Conservation (phyloP, 2,797 vertebrate species). For the Esox lucius region DNA sequence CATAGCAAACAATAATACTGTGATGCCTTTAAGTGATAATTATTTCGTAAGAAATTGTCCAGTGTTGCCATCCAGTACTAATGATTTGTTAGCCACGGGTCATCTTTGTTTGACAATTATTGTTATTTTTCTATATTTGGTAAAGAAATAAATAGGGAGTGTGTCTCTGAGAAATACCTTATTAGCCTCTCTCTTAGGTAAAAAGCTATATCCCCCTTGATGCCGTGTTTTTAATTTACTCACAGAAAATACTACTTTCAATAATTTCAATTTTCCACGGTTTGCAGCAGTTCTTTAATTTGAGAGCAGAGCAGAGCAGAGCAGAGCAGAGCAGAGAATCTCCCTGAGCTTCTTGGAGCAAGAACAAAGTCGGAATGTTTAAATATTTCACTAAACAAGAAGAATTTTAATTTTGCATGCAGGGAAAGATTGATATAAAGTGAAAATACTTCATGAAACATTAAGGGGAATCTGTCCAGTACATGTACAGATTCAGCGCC, state of each 20-base stretch:
- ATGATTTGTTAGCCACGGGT: background rate
- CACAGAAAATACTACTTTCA: background rate
- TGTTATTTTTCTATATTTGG: background rate
- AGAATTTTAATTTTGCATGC: conserved; percentile 65
- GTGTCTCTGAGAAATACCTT: background rate
- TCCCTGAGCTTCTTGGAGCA: conserved; percentile 53
- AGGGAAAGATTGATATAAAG: conserved; percentile 61
- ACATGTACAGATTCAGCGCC: background rate
- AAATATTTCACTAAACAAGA: conserved; percentile 74
- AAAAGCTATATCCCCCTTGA: background rate
- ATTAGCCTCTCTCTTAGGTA: conserved; percentile 3
- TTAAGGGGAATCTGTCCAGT: conserved; percentile 58
- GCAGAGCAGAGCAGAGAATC: conserved; percentile 12
- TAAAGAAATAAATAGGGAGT: background rate
- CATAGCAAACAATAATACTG: background rate
- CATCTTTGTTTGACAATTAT: background rate
- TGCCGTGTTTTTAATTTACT: conserved; percentile 2
- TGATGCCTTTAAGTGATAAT: background rate
- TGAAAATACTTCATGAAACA: conserved; percentile 65
- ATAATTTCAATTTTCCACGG: background rate
- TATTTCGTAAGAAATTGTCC: background rate
- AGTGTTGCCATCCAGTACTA: background rate
- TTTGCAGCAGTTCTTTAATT: conserved; percentile 46
- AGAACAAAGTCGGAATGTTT: conserved; percentile 47
- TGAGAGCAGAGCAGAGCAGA: conserved; percentile 8